A percentile compares a stretch with the other conserved stretches of the same genome.
phyloP scores from a whole-genome alignment of 2,888 invertebrate species.

The Drosophila quasianomalipes region DNA sequence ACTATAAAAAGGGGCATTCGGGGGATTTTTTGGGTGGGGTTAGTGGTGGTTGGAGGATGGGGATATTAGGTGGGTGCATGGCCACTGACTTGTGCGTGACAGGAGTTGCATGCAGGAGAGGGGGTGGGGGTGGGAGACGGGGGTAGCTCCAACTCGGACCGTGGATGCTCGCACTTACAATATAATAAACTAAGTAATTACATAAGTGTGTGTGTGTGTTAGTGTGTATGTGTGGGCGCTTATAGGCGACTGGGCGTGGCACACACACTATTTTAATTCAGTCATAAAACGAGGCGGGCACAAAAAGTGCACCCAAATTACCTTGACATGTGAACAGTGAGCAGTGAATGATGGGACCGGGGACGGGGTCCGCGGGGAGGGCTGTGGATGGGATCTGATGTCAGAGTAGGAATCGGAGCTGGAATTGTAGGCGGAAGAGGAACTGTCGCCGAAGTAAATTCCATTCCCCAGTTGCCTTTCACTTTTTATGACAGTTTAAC shows the following conservation, averaged over 20 bases:
- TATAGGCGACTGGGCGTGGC: conserved; percentile 56
- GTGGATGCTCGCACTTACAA: conserved; percentile 74
- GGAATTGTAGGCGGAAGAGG: conserved; percentile 7
- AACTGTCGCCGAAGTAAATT: conserved; percentile 13
- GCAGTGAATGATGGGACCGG: not conserved
- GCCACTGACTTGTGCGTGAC: conserved; percentile 49
- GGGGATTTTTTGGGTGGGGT: not conserved
- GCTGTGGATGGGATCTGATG: conserved; percentile 11
- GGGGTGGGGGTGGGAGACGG: not conserved
- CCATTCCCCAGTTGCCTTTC: conserved; percentile 77
- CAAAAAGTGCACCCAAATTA: conserved; percentile 81
- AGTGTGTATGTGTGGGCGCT: conserved; percentile 10
- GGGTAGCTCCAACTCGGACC: conserved; percentile 39
- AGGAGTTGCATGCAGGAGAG: conserved; percentile 4
- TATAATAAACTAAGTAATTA: conserved; percentile 80
- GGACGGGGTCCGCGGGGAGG: not conserved
- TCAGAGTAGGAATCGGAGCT: conserved; percentile 13
- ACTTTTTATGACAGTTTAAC: conserved; percentile 81
- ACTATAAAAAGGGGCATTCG: conserved; percentile 68
- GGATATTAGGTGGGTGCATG: not conserved
- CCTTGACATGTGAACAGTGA: conserved; percentile 70
- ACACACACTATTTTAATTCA: conserved; percentile 72
- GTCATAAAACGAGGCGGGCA: conserved; percentile 73
- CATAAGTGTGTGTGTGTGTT: conserved; percentile 46
- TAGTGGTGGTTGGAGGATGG: not conserved